Percentiles rank a stretch among this genome's conserved stretches.
phyloP scores from a whole-genome alignment of 2,888 invertebrate species.

The Limnephilus lunatus region DNA sequence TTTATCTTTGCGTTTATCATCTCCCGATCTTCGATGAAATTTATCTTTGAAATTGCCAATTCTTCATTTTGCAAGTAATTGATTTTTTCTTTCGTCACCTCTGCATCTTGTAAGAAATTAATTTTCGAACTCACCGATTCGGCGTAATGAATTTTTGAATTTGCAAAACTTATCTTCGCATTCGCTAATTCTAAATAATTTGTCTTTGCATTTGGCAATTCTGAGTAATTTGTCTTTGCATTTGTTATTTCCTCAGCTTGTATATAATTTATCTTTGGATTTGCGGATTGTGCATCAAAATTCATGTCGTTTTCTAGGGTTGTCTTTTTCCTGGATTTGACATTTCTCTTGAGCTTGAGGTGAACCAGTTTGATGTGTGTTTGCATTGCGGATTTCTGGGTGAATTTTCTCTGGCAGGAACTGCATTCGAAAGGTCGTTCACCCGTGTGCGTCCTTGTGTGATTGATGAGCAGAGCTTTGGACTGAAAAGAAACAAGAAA shows the following conservation, averaged over 20 bases:
- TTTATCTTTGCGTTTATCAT: background rate
- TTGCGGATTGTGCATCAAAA: background rate
- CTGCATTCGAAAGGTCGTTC: constrained; percentile 73
- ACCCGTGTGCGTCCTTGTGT: constrained; percentile 72
- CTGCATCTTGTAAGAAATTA: too few species aligned
- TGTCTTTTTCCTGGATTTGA: constrained; percentile 26
- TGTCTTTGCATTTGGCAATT: background rate
- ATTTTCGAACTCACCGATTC: too few species aligned
- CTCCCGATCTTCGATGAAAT: too few species aligned
- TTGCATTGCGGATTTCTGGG: constrained; percentile 72
- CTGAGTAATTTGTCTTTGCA: background rate
- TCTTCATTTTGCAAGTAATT: too few species aligned
- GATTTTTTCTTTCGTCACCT: too few species aligned
- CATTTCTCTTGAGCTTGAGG: constrained; percentile 69
- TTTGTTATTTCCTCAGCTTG: background rate
- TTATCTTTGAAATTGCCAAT: too few species aligned
- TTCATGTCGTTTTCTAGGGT: background rate
- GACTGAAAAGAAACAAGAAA: constrained; percentile 68
- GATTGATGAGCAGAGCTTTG: constrained; percentile 71
- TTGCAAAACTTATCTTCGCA: too few species aligned
- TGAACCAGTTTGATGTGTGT: constrained; percentile 74
- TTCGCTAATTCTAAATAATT: too few species aligned
- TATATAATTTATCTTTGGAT: background rate
- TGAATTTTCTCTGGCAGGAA: constrained; percentile 71
- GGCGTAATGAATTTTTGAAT: too few species aligned